Percentiles rank a stretch among this genome's conserved stretches.
Evolutionary conservation across 2,888 invertebrate species (phyloP).

Genomic region (Acleris cristana): DNA sequence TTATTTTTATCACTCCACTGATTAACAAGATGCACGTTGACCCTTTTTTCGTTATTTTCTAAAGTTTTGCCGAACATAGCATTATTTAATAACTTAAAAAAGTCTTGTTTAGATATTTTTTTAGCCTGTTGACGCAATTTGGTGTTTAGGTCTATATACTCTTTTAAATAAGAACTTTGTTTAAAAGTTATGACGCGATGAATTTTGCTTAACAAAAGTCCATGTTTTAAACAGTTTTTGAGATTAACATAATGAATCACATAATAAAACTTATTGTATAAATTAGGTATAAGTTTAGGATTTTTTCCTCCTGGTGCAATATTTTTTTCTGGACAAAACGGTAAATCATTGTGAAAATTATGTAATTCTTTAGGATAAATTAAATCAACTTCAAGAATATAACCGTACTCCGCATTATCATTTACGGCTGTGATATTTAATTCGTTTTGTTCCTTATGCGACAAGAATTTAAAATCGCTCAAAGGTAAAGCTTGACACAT

Average conservation of each 20-base stretch:
- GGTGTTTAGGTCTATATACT: conserved; percentile 44
- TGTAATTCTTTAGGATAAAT: background rate
- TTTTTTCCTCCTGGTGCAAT: background rate
- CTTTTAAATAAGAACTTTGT: conserved; percentile 49
- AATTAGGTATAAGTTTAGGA: conserved; percentile 43
- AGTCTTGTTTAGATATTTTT: too few species aligned
- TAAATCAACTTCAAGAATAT: background rate
- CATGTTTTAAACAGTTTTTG: conserved; percentile 47
- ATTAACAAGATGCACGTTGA: too few species aligned
- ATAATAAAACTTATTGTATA: conserved; percentile 47
- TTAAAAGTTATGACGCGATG: conserved; percentile 47
- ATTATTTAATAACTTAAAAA: conserved; percentile 40
- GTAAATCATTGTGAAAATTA: background rate
- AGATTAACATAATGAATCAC: conserved; percentile 49
- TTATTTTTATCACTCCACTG: too few species aligned
- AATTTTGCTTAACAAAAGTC: conserved; percentile 47
- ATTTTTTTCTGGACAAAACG: background rate
- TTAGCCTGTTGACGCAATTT: conserved; percentile 17
- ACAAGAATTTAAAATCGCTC: background rate
- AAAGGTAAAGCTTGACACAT: background rate
- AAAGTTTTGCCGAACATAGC: conserved; percentile 38
- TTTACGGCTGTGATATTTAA: background rate
- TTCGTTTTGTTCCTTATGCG: background rate
- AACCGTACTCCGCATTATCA: background rate
- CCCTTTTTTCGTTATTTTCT: too few species aligned